A percentile compares a stretch with the other conserved stretches of the same genome.
phyloP scores from a whole-genome alignment of 2,888 invertebrate genomes.

The Agrotis puta region DNA sequence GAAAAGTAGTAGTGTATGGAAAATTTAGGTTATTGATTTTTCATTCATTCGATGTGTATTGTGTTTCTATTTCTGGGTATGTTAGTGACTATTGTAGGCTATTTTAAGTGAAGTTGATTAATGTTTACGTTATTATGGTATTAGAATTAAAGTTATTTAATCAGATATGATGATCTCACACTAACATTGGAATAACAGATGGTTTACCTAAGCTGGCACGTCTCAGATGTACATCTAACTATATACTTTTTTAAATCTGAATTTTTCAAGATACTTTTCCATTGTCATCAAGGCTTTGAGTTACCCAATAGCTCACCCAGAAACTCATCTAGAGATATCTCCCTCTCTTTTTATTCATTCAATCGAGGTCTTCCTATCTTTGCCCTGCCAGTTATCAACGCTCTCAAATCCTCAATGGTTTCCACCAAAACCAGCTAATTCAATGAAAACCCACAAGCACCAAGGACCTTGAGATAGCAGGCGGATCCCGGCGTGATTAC shows the following conservation, averaged over 20 bases:
- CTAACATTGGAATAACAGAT: too few species aligned
- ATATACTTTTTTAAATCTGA: too few species aligned
- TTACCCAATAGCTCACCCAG: background rate
- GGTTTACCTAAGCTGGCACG: too few species aligned
- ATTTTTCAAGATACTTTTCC: too few species aligned
- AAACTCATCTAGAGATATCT: background rate
- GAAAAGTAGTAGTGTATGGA: background rate
- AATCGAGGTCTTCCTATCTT: too few species aligned
- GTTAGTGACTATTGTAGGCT: constrained; percentile 23
- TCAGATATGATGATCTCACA: background rate
- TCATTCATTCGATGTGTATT: constrained; percentile 2
- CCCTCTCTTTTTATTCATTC: too few species aligned
- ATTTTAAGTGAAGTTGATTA: constrained; percentile 19
- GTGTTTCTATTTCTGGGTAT: constrained; percentile 30
- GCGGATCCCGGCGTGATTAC: constrained; percentile 51
- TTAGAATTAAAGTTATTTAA: background rate
- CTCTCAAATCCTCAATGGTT: background rate
- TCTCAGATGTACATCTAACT: too few species aligned
- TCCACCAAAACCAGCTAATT: constrained; percentile 47
- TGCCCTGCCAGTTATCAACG: background rate
- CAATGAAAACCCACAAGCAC: constrained; percentile 67
- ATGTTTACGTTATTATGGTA: background rate
- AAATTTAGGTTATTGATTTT: constrained; percentile 25
- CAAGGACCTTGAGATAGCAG: constrained; percentile 55
- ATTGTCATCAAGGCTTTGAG: too few species aligned